A percentile compares a stretch with the other conserved stretches of the same genome.
phyloP scores from a whole-genome alignment of 1,140 invertebrate species.

The Brachionus calyciflorus region DNA sequence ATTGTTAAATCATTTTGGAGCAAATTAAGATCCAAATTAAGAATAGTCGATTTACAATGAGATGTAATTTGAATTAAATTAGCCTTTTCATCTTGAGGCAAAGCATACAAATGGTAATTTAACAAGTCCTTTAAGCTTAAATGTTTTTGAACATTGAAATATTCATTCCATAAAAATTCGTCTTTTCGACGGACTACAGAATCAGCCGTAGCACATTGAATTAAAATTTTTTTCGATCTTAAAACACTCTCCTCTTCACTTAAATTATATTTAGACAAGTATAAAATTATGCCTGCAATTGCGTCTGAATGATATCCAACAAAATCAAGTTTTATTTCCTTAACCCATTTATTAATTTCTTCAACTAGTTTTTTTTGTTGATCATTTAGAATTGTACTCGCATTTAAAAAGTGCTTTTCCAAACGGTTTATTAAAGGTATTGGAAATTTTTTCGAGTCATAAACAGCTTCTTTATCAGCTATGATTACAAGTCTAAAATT shows the following conservation, averaged over 20 bases:
- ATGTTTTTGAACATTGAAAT: slow-evolving; percentile 53
- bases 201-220: slow-evolving; percentile 52
- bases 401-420: slow-evolving; percentile 55
- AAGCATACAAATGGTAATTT: not conserved
- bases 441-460: slow-evolving; percentile 52
- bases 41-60: slow-evolving; percentile 45
- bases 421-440: slow-evolving; percentile 57
- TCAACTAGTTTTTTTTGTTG: slow-evolving; percentile 49
- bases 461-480: slow-evolving; percentile 55
- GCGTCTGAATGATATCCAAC: slow-evolving; percentile 54
- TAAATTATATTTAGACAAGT: slow-evolving; percentile 41
- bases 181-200: slow-evolving; percentile 49
- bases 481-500: slow-evolving; percentile 56
- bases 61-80: slow-evolving; percentile 48
- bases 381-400: slow-evolving; percentile 51
- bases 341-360: slow-evolving; percentile 51
- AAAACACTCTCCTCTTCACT: slow-evolving; percentile 44
- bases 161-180: slow-evolving; percentile 47
- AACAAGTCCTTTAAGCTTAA: slow-evolving; percentile 27
- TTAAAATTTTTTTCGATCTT: slow-evolving; percentile 48
- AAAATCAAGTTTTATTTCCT: slow-evolving; percentile 48
- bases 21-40: slow-evolving; percentile 9
- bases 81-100: not conserved
- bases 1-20: slow-evolving; percentile 33
- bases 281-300: slow-evolving; percentile 52